These are phyloP conservation scores for Patiria pectinifera DNA, from an alignment of 53 echinoderm and acorn worm species.

Conservation along the genomic window DNA sequence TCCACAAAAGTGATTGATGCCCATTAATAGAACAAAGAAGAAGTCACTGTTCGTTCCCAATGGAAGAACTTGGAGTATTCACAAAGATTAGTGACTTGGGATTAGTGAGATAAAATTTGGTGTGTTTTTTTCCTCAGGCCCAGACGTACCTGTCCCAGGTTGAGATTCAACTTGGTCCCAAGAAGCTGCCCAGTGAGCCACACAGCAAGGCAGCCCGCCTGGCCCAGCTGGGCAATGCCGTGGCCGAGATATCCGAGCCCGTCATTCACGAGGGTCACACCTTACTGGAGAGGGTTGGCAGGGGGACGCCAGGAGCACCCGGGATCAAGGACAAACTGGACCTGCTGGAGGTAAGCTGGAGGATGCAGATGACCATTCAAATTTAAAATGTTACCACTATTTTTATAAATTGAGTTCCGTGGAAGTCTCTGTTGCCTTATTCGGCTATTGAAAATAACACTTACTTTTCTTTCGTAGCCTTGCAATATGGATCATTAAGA, in stretches of 20 bases:
- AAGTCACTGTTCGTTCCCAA: too few species aligned
- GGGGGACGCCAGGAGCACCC: conserved; percentile 74
- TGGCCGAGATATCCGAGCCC: conserved; percentile 88
- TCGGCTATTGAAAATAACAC: too few species aligned
- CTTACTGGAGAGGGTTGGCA: conserved; percentile 79
- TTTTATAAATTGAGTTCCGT: not conserved
- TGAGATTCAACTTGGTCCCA: conserved; percentile 78
- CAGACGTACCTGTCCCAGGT: conserved; percentile 85
- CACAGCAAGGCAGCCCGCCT: conserved; percentile 72
- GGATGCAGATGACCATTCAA: not conserved
- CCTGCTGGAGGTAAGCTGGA: conserved; percentile 79
- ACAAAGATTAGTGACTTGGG: too few species aligned
- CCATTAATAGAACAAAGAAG: too few species aligned
- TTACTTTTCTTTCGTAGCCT: too few species aligned
- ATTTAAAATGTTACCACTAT: not conserved
- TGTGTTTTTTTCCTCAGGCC: conserved; percentile 58
- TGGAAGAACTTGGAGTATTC: too few species aligned
- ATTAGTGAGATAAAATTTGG: not conserved
- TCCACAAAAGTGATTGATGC: too few species aligned
- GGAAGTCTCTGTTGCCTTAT: not conserved
- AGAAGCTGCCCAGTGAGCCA: conserved; percentile 79
- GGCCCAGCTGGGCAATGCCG: conserved; percentile 80
- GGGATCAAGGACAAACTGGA: conserved; percentile 77
- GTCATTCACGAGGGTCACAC: conserved; percentile 84
- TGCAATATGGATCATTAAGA: too few species aligned